Percentiles rank a stretch among this genome's conserved stretches.
phyloP scores from a whole-genome alignment of 2,113 vertebrate genomes.

The Phoenicopterus ruber region DNA sequence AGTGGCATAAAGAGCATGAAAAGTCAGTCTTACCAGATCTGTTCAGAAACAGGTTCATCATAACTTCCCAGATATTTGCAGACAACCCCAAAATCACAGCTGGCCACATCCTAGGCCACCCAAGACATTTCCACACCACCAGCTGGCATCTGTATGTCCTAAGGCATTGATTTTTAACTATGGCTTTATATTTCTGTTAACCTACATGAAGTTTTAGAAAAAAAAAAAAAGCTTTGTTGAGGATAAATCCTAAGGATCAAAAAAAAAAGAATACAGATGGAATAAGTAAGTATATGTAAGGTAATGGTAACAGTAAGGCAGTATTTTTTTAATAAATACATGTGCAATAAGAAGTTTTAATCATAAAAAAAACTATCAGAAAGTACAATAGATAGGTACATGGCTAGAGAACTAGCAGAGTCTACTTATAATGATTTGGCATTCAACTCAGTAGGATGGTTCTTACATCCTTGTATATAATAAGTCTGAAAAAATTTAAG shows the following conservation, averaged over 20 bases:
- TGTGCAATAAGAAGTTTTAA: neutral
- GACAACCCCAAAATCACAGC: neutral
- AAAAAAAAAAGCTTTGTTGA: neutral
- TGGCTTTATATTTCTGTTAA: neutral
- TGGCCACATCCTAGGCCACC: neutral
- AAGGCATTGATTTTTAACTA: neutral
- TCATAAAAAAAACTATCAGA: neutral
- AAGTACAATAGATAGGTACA: neutral
- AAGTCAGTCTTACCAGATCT: conserved; percentile 5
- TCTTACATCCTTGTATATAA: neutral
- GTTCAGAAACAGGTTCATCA: neutral
- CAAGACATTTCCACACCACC: neutral
- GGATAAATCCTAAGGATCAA: neutral
- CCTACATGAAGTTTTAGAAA: neutral
- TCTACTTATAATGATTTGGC: neutral
- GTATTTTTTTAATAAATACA: neutral
- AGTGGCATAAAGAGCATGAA: neutral
- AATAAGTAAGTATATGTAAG: neutral
- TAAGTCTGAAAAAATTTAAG: neutral
- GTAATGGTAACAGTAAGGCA: neutral
- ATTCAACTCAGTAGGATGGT: neutral
- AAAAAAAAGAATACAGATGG: neutral
- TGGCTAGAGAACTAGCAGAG: neutral
- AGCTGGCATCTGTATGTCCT: neutral
- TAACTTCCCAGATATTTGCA: neutral